These are phyloP conservation scores for Drosophila greeni DNA, from an alignment of 2,888 invertebrate genomes.

Conservation along the genomic window DNA sequence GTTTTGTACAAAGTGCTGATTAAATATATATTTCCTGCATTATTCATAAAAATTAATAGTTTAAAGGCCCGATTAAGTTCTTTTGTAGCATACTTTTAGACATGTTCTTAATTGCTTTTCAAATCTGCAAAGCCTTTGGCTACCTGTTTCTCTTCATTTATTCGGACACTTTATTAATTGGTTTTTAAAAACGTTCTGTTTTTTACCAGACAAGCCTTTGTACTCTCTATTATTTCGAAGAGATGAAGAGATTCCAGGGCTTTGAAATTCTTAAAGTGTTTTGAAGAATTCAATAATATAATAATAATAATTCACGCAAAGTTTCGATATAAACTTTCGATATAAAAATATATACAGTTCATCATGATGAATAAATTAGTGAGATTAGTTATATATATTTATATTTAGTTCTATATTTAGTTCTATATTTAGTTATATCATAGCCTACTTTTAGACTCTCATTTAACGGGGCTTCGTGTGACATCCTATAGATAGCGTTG, in stretches of 20 bases:
- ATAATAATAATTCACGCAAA: no score
- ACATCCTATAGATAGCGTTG: not conserved
- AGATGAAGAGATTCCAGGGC: not conserved
- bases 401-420: not conserved
- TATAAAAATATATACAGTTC: no score
- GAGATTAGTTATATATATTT: not conserved
- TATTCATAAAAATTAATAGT: not conserved
- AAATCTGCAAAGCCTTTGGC: not conserved
- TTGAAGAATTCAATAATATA: no score
- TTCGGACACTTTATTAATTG: not conserved
- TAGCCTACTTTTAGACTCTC: not conserved
- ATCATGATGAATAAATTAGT: not conserved
- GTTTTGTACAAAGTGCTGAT: not conserved
- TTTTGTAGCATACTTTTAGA: not conserved
- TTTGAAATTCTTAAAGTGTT: not conserved
- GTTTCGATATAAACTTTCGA: no score
- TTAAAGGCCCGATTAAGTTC: not conserved
- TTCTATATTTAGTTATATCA: not conserved
- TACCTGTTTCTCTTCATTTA: not conserved
- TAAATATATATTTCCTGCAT: not conserved
- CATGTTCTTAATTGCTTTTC: not conserved
- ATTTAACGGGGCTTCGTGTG: not conserved
- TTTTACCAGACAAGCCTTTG: not conserved
- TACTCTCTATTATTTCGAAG: not conserved
- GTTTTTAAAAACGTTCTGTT: not conserved